phyloP scores from a whole-genome alignment of 2,113 vertebrate species.

The Galbula dea region DNA sequence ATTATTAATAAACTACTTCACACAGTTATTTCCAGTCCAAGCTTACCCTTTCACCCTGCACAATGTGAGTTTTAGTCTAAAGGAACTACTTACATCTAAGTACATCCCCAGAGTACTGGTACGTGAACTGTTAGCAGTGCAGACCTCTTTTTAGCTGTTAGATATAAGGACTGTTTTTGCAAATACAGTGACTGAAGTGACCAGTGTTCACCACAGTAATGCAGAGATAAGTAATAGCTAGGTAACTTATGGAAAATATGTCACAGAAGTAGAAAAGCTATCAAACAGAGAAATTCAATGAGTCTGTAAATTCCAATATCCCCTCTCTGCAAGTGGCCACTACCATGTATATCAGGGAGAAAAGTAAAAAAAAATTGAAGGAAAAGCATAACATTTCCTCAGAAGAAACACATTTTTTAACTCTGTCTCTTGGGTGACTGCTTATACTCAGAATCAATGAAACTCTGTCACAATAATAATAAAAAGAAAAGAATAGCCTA shows the following conservation, averaged over 20 bases:
- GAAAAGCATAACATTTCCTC: background rate
- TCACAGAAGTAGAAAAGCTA: background rate
- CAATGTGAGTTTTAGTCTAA: background rate
- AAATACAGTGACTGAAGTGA: background rate
- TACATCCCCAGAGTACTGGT: background rate
- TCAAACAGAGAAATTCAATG: background rate
- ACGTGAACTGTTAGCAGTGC: background rate
- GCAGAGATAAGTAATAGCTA: background rate
- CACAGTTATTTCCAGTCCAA: background rate
- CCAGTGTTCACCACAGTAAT: background rate
- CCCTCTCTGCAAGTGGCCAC: background rate
- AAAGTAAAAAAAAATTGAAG: background rate
- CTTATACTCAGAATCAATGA: background rate
- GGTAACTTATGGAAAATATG: background rate
- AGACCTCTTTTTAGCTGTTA: background rate
- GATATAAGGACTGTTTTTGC: background rate
- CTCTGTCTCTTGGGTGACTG: background rate
- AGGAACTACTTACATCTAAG: background rate
- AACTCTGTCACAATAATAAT: background rate
- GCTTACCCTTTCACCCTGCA: background rate
- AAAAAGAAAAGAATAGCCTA: background rate
- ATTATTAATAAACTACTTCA: background rate
- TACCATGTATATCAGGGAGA: background rate
- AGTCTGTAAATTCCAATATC: background rate
- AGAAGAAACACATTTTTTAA: background rate